Percentiles rank a stretch among this genome's conserved stretches.
Conservation (phyloP, 2,113 vertebrate species). For the Nicator chloris region DNA sequence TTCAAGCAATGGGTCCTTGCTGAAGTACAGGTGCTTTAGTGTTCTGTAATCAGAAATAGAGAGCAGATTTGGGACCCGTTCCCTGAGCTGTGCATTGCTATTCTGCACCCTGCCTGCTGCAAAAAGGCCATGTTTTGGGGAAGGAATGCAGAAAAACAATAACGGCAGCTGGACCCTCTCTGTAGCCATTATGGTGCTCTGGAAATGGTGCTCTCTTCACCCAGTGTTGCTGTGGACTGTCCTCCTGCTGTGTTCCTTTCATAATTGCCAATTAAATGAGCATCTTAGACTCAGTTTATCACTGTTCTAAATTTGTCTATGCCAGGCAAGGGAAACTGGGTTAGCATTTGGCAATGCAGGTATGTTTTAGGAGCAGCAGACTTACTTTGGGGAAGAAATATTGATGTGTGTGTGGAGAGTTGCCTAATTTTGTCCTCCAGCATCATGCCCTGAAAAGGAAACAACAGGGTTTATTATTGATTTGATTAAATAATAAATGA, state of each 20-base stretch:
- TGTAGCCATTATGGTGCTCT: neutral
- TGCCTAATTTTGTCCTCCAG: neutral
- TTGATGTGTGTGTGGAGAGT: neutral
- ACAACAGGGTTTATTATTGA: neutral
- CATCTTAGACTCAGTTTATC: neutral
- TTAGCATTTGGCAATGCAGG: neutral
- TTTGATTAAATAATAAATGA: slow-evolving; percentile 43
- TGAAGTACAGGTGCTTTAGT: neutral
- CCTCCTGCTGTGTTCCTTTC: neutral
- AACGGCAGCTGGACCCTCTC: neutral
- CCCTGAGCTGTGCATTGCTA: neutral
- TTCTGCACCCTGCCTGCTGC: neutral
- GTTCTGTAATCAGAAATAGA: neutral
- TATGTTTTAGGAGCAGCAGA: neutral
- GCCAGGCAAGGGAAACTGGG: neutral
- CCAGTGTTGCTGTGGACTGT: neutral
- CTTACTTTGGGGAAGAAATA: neutral
- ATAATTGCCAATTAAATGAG: slow-evolving; percentile 17
- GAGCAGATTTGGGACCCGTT: neutral
- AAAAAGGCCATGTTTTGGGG: neutral
- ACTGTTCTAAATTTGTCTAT: neutral
- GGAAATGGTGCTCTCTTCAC: neutral
- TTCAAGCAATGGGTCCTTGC: neutral
- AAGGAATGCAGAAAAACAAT: neutral
- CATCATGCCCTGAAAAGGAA: slow-evolving; percentile 37